Percentiles rank a stretch among this genome's conserved stretches.
Conservation (phyloP, 2,888 invertebrate genomes). For the Acanthoscelides obtectus region DNA sequence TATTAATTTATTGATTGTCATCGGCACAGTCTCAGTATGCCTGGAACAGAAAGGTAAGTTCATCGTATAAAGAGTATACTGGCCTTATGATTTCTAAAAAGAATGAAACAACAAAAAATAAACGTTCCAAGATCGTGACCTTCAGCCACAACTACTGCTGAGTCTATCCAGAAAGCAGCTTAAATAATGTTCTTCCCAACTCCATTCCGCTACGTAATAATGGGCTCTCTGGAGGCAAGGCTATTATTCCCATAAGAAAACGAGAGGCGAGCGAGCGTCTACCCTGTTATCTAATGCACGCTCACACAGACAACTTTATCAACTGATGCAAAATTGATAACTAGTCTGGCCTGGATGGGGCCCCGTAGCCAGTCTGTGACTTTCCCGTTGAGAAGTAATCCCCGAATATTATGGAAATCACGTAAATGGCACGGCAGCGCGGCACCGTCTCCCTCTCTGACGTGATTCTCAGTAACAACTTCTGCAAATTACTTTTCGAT, state of each 20-base stretch:
- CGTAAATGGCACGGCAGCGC: neutral
- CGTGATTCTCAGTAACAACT: slow-evolving; percentile 28
- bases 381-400: neutral
- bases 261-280: neutral
- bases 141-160: neutral
- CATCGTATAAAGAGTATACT: too few species aligned
- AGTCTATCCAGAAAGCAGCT: neutral
- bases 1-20: too few species aligned
- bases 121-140: too few species aligned
- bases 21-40: too few species aligned
- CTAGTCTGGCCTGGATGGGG: neutral
- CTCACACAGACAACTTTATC: neutral
- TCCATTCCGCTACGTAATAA: neutral
- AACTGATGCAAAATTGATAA: neutral
- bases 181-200: neutral
- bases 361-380: neutral
- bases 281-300: neutral
- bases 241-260: neutral
- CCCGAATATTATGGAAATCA: slow-evolving; percentile 1
- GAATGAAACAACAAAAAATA: too few species aligned
- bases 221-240: neutral
- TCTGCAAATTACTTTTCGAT: slow-evolving; percentile 35
- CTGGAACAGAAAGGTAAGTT: too few species aligned
- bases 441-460: slow-evolving; percentile 8
- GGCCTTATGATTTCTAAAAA: too few species aligned